A percentile compares a stretch with the other conserved stretches of the same genome.
Evolutionary conservation across 2,113 vertebrate genomes (phyloP).

Genomic region (Eulemur macaco): DNA sequence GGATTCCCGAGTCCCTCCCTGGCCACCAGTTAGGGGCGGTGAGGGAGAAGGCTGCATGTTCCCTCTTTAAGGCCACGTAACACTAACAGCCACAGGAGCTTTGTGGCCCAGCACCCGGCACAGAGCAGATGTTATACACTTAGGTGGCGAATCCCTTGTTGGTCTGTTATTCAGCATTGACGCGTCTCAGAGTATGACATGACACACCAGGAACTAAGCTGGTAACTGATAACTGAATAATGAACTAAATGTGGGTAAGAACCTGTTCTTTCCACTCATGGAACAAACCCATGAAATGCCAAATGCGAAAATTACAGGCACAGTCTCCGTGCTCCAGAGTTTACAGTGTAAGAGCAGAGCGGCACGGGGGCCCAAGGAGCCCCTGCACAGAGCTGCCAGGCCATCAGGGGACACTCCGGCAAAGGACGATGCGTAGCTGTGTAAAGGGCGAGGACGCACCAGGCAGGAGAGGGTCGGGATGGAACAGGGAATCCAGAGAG

Average conservation of each 20-base stretch:
- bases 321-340: not conserved
- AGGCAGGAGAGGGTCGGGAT: not conserved
- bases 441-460: not conserved
- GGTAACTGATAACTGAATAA: accelerated
- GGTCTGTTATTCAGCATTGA: not conserved
- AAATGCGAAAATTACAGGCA: not conserved
- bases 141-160: accelerated
- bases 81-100: accelerated
- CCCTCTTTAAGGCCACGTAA: too few species aligned
- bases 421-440: not conserved
- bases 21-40: accelerated
- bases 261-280: too few species aligned
- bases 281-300: not conserved
- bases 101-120: accelerated
- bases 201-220: not conserved
- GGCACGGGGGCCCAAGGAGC: accelerated
- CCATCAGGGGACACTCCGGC: accelerated
- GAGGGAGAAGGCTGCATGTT: accelerated
- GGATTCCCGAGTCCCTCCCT: not conserved
- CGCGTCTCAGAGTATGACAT: accelerated
- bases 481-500: too few species aligned
- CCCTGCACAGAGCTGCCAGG: not conserved
- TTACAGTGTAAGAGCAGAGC: not conserved
- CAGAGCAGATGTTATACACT: accelerated
- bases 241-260: not conserved